Evolutionary conservation across 2,888 invertebrate genomes (phyloP).

Genomic region (Hydraecia micacea): DNA sequence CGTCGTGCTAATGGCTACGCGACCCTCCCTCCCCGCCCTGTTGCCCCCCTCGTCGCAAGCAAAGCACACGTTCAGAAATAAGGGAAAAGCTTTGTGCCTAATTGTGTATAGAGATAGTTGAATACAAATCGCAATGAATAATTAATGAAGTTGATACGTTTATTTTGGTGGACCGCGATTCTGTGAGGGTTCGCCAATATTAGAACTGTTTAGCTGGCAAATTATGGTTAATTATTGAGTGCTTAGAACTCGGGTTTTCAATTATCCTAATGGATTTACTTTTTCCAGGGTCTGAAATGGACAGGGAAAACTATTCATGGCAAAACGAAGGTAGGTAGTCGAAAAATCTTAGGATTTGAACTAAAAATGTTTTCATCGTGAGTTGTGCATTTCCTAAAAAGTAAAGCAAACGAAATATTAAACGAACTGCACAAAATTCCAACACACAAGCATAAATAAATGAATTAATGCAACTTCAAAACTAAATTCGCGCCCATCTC

Average conservation of each 20-base stretch:
- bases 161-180: slow-evolving; percentile 64
- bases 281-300: slow-evolving; percentile 19
- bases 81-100: slow-evolving; percentile 82
- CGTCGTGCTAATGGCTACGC: slow-evolving; percentile 86
- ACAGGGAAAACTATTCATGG: slow-evolving; percentile 24
- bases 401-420: not conserved
- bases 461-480: slow-evolving; percentile 41
- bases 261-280: slow-evolving; percentile 48
- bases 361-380: not conserved
- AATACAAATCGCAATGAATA: slow-evolving; percentile 74
- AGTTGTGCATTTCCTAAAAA: not conserved
- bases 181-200: slow-evolving; percentile 56
- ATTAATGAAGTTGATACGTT: slow-evolving; percentile 71
- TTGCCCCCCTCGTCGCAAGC: slow-evolving; percentile 70
- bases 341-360: not conserved
- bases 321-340: not conserved
- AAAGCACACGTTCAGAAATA: slow-evolving; percentile 84
- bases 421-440: not conserved
- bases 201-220: slow-evolving; percentile 53
- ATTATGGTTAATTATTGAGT: slow-evolving; percentile 61
- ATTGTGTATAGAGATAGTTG: slow-evolving; percentile 79
- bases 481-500: slow-evolving; percentile 48
- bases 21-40: slow-evolving; percentile 76
- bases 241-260: slow-evolving; percentile 48
- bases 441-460: slow-evolving; percentile 1